phyloP scores from a whole-genome alignment of 2,797 vertebrate genomes.

The Emys orbicularis region DNA sequence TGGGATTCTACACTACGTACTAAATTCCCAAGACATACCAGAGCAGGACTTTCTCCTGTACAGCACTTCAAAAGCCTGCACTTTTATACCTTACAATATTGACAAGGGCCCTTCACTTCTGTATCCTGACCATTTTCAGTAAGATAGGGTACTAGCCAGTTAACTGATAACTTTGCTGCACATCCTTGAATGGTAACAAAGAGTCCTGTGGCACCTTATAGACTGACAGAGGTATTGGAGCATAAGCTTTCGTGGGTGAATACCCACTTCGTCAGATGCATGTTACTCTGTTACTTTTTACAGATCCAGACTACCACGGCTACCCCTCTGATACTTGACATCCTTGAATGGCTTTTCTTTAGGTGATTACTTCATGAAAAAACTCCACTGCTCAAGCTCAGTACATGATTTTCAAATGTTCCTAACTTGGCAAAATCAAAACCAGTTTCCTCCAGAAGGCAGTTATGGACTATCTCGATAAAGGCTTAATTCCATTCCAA shows the following conservation, averaged over 20 bases:
- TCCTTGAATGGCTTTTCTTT: not conserved
- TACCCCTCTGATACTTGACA: no score
- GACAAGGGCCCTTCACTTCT: not conserved
- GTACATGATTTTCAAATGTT: not conserved
- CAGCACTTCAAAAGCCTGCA: not conserved
- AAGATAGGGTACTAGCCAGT: not conserved
- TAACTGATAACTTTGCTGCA: fast-evolving
- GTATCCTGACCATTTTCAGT: not conserved
- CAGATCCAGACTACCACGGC: no score
- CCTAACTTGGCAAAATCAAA: not conserved
- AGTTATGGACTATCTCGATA: no score
- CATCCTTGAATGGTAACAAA: not conserved
- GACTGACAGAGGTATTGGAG: no score
- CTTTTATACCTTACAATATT: not conserved
- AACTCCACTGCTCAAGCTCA: not conserved
- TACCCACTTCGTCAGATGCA: no score
- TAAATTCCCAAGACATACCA: not conserved
- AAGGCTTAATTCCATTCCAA: not conserved
- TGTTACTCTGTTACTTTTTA: no score
- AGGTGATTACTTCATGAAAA: not conserved
- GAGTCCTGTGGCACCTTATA: no score
- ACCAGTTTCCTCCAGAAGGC: not conserved
- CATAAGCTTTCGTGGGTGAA: no score
- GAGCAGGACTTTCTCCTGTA: not conserved
- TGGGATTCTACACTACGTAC: not conserved